Conservation (phyloP, 2,888 invertebrate species). For the Thalpophila matura region DNA sequence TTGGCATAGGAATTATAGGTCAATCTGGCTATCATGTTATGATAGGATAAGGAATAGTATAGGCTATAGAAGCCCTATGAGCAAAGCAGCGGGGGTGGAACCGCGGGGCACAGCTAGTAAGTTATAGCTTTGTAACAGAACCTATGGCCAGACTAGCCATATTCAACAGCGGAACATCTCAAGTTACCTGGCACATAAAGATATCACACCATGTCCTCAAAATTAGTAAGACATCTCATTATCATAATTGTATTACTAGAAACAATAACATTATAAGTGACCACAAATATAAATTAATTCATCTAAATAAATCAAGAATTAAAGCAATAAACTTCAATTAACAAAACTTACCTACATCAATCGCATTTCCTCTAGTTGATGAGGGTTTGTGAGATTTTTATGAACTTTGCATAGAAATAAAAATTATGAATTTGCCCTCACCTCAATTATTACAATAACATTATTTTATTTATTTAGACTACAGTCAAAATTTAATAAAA, state of each 20-base stretch:
- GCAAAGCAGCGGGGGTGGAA: too few relatives aligned
- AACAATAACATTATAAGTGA: slow-evolving; percentile 31
- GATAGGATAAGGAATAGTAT: too few relatives aligned
- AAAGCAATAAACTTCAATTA: slow-evolving; percentile 51
- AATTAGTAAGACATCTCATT: slow-evolving; percentile 27
- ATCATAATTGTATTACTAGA: slow-evolving; percentile 30
- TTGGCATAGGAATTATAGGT: too few relatives aligned
- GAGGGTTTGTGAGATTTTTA: background rate
- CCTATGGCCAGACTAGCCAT: slow-evolving; percentile 1
- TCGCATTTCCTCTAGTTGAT: slow-evolving; percentile 32
- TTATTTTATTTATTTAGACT: too few relatives aligned
- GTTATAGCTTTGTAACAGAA: background rate
- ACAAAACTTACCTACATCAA: slow-evolving; percentile 37
- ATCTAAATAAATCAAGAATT: slow-evolving; percentile 28
- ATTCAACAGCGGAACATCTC: slow-evolving; percentile 6
- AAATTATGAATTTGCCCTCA: slow-evolving; percentile 25
- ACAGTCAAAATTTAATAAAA: slow-evolving; percentile 21
- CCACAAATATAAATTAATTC: slow-evolving; percentile 23
- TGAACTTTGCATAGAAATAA: slow-evolving; percentile 7
- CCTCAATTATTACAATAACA: slow-evolving; percentile 23
- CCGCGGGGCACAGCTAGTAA: too few relatives aligned
- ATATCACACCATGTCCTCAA: slow-evolving; percentile 32
- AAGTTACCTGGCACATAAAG: slow-evolving; percentile 33
- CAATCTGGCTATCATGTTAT: too few relatives aligned
- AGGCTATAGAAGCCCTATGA: too few relatives aligned